phyloP scores from a whole-genome alignment of 2,113 vertebrate species.

The Pontoporia blainvillei region DNA sequence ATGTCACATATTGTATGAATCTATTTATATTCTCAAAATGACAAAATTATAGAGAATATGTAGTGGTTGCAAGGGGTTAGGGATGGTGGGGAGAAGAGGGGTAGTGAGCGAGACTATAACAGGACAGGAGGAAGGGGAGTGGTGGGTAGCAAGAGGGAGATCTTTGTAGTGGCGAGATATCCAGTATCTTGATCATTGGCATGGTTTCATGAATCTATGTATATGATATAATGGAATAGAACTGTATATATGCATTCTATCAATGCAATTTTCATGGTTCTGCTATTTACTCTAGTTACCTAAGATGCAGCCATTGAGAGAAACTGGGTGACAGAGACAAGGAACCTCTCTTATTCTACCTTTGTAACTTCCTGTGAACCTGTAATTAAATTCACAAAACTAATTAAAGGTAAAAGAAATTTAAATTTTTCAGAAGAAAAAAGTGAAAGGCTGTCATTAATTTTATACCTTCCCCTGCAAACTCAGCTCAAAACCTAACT shows the following conservation, averaged over 20 bases:
- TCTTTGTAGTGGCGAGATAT: neutral
- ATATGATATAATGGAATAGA: neutral
- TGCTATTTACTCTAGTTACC: neutral
- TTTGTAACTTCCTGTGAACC: neutral
- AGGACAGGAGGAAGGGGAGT: neutral
- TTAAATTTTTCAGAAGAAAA: neutral
- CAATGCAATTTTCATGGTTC: neutral
- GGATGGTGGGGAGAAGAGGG: too few species aligned
- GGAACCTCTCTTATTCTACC: neutral
- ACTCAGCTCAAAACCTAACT: neutral
- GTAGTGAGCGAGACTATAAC: neutral
- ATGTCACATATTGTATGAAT: neutral
- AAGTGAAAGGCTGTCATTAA: neutral
- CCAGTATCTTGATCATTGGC: neutral
- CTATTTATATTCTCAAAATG: neutral
- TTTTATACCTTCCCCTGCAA: neutral
- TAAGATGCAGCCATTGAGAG: neutral
- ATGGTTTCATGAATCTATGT: neutral
- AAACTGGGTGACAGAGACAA: neutral
- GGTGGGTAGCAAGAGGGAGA: neutral
- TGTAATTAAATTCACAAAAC: neutral
- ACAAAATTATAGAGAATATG: neutral
- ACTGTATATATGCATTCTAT: neutral
- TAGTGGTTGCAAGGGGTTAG: neutral
- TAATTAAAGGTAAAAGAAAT: neutral